Percentiles rank a stretch among this genome's conserved stretches.
Evolutionary conservation across 2,888 invertebrate genomes (phyloP).

Genomic region (Oxyteleia sp.): DNA sequence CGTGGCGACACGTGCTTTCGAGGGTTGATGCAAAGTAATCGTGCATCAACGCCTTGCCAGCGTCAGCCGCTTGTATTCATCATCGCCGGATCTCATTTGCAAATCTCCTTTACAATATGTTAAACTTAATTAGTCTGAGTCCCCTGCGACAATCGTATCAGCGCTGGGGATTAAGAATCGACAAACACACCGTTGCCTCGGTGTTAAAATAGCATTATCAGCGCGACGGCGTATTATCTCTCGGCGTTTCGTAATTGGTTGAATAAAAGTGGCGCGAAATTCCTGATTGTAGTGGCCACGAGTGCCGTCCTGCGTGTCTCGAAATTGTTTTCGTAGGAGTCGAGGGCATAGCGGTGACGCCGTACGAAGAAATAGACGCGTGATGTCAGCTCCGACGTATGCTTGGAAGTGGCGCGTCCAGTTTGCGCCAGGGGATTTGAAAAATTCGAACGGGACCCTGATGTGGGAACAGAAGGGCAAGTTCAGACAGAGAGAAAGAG

Average conservation of each 20-base stretch:
- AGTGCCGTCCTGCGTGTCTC: constrained; percentile 40
- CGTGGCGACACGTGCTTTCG: constrained; percentile 19
- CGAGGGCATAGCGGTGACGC: constrained; percentile 39
- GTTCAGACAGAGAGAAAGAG: too few relatives aligned
- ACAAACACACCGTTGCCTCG: constrained; percentile 33
- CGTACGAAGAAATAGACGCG: constrained; percentile 54
- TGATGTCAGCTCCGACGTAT: constrained; percentile 81
- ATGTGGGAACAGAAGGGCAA: constrained; percentile 78
- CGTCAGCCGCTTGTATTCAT: not conserved
- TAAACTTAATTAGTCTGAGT: constrained; percentile 54
- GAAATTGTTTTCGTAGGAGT: constrained; percentile 54
- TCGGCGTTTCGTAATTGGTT: constrained; percentile 49
- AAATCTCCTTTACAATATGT: constrained; percentile 44
- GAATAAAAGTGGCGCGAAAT: constrained; percentile 21
- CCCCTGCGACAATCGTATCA: constrained; percentile 41
- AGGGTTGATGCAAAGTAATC: constrained; percentile 6
- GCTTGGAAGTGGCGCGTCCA: constrained; percentile 78
- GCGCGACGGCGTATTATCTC: constrained; percentile 41
- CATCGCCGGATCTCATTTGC: constrained; percentile 34
- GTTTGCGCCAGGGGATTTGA: constrained; percentile 80
- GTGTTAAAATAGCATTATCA: constrained; percentile 47
- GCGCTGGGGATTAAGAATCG: constrained; percentile 46
- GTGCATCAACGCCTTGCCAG: constrained; percentile 13
- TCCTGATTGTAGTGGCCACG: constrained; percentile 14
- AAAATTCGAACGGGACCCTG: constrained; percentile 68